A percentile compares a stretch with the other conserved stretches of the same genome.
Evolutionary conservation across 1,140 invertebrate genomes (phyloP).

Genomic region (Ylistrum balloti): DNA sequence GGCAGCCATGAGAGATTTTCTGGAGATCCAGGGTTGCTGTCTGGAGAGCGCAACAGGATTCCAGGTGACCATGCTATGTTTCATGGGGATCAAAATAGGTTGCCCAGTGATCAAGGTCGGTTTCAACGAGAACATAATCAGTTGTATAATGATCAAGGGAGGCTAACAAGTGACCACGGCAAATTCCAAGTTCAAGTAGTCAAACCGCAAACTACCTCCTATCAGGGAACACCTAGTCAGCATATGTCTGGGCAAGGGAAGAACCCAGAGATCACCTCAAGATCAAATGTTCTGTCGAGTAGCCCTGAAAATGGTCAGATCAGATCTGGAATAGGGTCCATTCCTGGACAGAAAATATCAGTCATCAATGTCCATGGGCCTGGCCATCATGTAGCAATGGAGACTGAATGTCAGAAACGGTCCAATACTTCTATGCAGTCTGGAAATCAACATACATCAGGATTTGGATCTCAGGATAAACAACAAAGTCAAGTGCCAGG

Average conservation of each 20-base stretch:
- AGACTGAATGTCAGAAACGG: neutral
- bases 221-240: conserved; percentile 25
- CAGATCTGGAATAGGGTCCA: neutral
- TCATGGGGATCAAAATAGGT: neutral
- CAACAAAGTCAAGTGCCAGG: neutral
- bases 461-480: conserved; percentile 13
- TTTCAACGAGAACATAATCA: no score
- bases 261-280: neutral
- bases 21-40: neutral
- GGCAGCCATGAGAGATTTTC: neutral
- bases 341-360: neutral
- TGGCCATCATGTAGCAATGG: neutral
- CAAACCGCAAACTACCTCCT: conserved; percentile 16
- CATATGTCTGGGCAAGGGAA: neutral
- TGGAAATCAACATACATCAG: neutral
- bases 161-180: neutral
- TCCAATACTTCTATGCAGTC: neutral
- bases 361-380: neutral
- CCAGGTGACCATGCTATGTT: neutral
- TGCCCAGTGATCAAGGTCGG: neutral
- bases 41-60: neutral
- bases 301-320: neutral
- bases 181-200: neutral
- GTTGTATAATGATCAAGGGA: neutral
- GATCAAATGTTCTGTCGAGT: neutral